Conservation (phyloP, 2,113 vertebrate genomes). For the Engraulis encrasicolus region DNA sequence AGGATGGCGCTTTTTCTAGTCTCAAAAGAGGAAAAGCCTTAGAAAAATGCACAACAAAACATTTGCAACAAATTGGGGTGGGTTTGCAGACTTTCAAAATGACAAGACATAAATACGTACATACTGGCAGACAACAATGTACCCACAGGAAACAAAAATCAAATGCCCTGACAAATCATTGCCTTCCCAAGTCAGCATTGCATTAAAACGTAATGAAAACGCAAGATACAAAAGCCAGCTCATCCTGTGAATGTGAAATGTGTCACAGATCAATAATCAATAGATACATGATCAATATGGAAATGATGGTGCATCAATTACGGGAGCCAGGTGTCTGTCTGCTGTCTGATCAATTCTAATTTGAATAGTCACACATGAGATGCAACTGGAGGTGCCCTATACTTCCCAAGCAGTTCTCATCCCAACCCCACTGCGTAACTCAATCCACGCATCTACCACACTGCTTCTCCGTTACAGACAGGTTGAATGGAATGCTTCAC, state of each 20-base stretch:
- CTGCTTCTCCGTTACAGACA: constrained; percentile 49
- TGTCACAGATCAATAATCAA: neutral
- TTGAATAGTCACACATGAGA: constrained; percentile 34
- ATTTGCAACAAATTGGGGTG: neutral
- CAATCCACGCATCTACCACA: constrained; percentile 46
- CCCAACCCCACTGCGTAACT: constrained; percentile 51
- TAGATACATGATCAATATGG: neutral
- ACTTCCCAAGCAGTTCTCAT: constrained; percentile 25
- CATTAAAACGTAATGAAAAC: neutral
- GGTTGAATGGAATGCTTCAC: constrained; percentile 36
- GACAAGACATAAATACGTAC: neutral
- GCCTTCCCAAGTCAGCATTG: no score
- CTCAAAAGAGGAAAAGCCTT: neutral
- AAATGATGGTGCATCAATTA: neutral
- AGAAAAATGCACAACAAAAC: neutral
- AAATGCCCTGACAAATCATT: no score
- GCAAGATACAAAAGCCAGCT: neutral
- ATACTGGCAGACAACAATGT: no score
- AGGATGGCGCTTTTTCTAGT: no score
- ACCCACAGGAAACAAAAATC: no score
- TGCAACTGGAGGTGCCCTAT: neutral
- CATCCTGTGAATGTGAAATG: neutral
- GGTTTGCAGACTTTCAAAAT: neutral
- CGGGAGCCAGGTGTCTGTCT: neutral
- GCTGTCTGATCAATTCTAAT: constrained; percentile 34